These are phyloP conservation scores for Tachypleus tridentatus DNA, from an alignment of 1,140 invertebrate genomes.

Conservation along the genomic window DNA sequence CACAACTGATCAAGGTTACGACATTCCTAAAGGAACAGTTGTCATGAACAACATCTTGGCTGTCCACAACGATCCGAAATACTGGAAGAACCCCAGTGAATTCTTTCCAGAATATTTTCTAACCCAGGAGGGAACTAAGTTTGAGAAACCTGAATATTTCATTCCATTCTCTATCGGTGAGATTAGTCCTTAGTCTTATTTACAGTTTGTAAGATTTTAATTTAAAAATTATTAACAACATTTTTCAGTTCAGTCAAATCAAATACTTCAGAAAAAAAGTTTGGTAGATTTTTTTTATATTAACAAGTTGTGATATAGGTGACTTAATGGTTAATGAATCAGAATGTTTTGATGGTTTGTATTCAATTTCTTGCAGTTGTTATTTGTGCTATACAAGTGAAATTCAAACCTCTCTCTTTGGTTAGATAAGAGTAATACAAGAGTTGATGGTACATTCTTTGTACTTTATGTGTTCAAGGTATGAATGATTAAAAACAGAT, in stretches of 20 bases:
- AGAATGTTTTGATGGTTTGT: too few relatives aligned
- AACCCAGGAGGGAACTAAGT: conserved; percentile 21
- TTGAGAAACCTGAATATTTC: conserved; percentile 20
- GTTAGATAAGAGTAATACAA: too few relatives aligned
- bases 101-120: conserved; percentile 55
- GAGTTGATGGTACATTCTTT: too few relatives aligned
- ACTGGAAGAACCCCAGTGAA: conserved; percentile 53
- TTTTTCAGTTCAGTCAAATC: neutral
- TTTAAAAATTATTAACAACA: neutral
- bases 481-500: too few relatives aligned
- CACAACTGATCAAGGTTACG: conserved; percentile 23
- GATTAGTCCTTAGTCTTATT: neutral
- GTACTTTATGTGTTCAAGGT: too few relatives aligned
- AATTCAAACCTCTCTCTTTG: too few relatives aligned
- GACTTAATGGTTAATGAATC: too few relatives aligned
- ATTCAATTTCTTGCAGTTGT: too few relatives aligned
- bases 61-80: conserved; percentile 49
- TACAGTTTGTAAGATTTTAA: neutral
- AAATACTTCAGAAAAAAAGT: too few relatives aligned
- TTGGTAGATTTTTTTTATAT: too few relatives aligned
- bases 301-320: too few relatives aligned
- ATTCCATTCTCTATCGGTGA: conserved; percentile 29
- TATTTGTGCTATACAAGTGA: too few relatives aligned
- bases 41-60: conserved; percentile 53
- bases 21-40: conserved; percentile 28